phyloP scores from a whole-genome alignment of 2,113 vertebrate species.

The Silurus asotus region DNA sequence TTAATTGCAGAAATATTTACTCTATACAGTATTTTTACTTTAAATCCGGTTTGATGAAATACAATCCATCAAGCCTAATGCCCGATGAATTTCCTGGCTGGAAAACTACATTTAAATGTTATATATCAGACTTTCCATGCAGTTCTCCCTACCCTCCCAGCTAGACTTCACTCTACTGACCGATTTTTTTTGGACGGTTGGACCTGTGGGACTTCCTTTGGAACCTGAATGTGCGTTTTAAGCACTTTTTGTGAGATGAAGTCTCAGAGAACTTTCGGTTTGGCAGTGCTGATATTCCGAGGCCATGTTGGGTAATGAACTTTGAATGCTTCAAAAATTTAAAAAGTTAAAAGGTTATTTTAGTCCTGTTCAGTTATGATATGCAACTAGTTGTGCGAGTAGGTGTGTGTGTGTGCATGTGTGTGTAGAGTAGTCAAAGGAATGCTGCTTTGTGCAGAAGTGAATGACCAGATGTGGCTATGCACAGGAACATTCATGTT shows the following conservation, averaged over 20 bases:
- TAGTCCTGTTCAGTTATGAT: not conserved
- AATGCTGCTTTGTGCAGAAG: slow-evolving; percentile 14
- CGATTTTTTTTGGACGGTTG: not conserved
- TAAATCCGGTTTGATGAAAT: not conserved
- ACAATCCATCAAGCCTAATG: not conserved
- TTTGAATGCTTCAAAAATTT: not conserved
- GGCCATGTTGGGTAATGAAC: not conserved
- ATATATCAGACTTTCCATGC: not conserved
- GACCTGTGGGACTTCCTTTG: not conserved
- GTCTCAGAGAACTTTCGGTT: not conserved
- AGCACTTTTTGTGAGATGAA: not conserved
- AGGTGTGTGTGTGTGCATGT: not conserved
- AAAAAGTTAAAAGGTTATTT: not conserved
- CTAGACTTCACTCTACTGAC: too few relatives aligned
- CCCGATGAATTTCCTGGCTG: not conserved
- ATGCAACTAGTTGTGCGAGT: not conserved
- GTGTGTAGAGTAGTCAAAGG: not conserved
- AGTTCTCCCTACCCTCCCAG: not conserved
- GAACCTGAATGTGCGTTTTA: not conserved
- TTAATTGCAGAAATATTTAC: not conserved
- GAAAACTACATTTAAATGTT: not conserved
- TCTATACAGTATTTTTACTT: not conserved
- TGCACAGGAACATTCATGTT: not conserved
- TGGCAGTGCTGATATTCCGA: not conserved
- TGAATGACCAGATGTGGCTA: slow-evolving; percentile 17